phyloP scores from a whole-genome alignment of 2,797 vertebrate species.

The Chromobotia macracanthus region DNA sequence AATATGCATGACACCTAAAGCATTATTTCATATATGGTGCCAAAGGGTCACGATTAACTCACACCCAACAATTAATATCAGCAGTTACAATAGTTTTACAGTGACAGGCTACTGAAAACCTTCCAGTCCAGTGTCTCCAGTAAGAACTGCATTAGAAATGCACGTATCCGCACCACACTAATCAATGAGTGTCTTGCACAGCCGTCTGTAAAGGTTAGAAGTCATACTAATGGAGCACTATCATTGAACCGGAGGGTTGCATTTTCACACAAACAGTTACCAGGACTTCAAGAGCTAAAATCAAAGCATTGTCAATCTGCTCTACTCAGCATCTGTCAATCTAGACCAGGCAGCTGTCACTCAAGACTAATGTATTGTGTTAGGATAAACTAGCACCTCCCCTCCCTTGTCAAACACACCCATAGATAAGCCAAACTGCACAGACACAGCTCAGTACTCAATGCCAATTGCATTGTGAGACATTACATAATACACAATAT shows the following conservation, averaged over 20 bases:
- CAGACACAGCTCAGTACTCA: not conserved
- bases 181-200: not conserved
- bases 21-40: not conserved
- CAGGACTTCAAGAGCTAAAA: conserved; percentile 14
- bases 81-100: too few relatives aligned
- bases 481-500: not conserved
- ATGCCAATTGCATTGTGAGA: not conserved
- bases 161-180: not conserved
- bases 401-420: not conserved
- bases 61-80: too few relatives aligned
- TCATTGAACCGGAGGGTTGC: not conserved
- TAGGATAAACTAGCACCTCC: not conserved
- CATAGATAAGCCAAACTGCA: not conserved
- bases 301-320: not conserved
- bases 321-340: conserved; percentile 17
- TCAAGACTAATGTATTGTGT: not conserved
- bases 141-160: not conserved
- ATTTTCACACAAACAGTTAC: not conserved
- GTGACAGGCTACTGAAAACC: too few relatives aligned
- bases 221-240: too few relatives aligned
- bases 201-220: not conserved
- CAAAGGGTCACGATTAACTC: conserved; percentile 46
- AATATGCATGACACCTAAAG: not conserved
- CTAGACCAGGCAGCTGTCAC: conserved; percentile 36
- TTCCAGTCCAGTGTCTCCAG: too few relatives aligned